A percentile compares a stretch with the other conserved stretches of the same genome.
Evolutionary conservation across 2,113 vertebrate genomes (phyloP).

Genomic region (Mystacornis crossleyi): DNA sequence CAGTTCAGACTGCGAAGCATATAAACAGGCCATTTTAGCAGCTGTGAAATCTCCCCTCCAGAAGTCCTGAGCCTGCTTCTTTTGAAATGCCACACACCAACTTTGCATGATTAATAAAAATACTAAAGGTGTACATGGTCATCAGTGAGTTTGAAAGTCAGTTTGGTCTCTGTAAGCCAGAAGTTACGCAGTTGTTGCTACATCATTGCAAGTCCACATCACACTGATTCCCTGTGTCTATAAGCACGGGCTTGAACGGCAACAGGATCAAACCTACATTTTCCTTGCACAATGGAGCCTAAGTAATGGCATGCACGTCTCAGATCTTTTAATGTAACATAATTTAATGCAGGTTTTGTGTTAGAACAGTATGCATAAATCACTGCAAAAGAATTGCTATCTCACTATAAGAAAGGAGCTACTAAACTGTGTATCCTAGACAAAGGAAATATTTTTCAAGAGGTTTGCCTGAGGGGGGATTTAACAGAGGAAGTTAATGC

Average conservation of each 20-base stretch:
- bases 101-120: not conserved
- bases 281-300: not conserved
- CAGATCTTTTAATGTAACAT: slow-evolving; percentile 7
- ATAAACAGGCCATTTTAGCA: not conserved
- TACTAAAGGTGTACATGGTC: not conserved
- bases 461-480: slow-evolving; percentile 56
- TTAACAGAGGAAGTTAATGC: slow-evolving; percentile 65
- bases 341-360: slow-evolving; percentile 43
- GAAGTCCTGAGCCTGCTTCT: not conserved
- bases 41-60: not conserved
- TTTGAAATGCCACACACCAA: not conserved
- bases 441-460: slow-evolving; percentile 70
- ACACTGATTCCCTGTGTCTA: not conserved
- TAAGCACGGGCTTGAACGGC: not conserved
- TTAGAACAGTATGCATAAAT: slow-evolving; percentile 33
- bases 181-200: not conserved
- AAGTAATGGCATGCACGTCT: not conserved
- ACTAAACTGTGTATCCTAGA: slow-evolving; percentile 38
- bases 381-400: slow-evolving; percentile 37
- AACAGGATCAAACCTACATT: not conserved
- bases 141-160: not conserved
- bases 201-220: not conserved
- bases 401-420: slow-evolving; percentile 32
- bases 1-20: not conserved
- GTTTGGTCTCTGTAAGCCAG: not conserved